Base-by-base conservation (phyloP, 2,113 vertebrate genomes). In the Mastomys coucha region DNA sequence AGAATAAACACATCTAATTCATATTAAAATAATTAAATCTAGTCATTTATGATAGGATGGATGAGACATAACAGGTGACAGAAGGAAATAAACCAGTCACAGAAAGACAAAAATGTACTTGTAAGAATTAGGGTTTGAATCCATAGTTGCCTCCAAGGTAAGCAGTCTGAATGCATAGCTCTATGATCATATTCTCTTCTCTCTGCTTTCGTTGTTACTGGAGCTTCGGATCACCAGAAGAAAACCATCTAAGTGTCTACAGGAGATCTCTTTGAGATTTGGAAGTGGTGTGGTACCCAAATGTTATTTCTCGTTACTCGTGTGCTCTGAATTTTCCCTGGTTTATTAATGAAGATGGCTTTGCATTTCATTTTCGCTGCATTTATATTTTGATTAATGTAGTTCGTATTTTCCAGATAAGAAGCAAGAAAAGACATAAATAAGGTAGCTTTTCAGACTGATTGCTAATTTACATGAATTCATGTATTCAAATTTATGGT, bases 391-490 rank as follows among this genome's bases (percentile, higher is more conserved):
- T 97, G 92, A 97, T 96, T 95, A 98, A 96, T 92, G 82, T 85
- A 72, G 78, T 89, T 94, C 86, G 36, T 95, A 91, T 95, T 97
- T 95, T 95, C 63, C 49, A 93, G 93, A 97, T 94, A 97, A 96
- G 93, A 89, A 94, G 78, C 72, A 95, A 92, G 82, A 93, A 94
- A 95, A 88, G 81, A 89, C 94, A 96, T 53, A 98, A 97, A 96
- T 85, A 97, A 97, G 97, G 63, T 73, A 84, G 92, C 80, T 95
- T 94, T 97, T 95, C 67, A 95, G 91, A 80, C 96, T 98, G 96
- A 98, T 98, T 97, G 96, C 97, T 97, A 98, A 97, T 98, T 98
- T 97, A 95, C 97, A 96, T 97, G 90, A 96, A 98, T 97, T 97
- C 88, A 97, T 97, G 53, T 97, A 97, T 97, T 98, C 96, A 97